phyloP scores from a whole-genome alignment of 2,888 invertebrate species.

The Lycocerus yunnanus region DNA sequence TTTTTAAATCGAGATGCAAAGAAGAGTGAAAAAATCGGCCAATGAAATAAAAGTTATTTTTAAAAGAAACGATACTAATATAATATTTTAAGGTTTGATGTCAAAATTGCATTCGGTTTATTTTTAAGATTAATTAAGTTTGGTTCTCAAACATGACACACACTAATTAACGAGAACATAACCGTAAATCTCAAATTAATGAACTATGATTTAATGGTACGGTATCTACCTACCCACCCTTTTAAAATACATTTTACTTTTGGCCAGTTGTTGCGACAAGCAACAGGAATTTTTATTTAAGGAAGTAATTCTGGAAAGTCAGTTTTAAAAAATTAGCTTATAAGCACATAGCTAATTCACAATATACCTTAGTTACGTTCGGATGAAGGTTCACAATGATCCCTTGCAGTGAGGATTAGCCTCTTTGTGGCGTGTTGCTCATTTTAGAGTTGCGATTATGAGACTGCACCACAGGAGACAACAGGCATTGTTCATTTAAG shows the following conservation, averaged over 20 bases:
- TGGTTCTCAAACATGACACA: slow-evolving; percentile 13
- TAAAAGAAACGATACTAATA: too few relatives aligned
- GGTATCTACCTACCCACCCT: neutral
- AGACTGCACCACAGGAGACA: slow-evolving; percentile 34
- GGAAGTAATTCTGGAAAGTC: slow-evolving; percentile 16
- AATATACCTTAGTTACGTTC: slow-evolving; percentile 20
- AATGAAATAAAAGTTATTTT: neutral
- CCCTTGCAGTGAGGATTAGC: slow-evolving; percentile 31
- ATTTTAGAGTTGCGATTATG: slow-evolving; percentile 31
- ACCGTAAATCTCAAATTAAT: slow-evolving; percentile 11
- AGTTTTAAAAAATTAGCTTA: slow-evolving; percentile 26
- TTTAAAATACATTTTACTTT: neutral
- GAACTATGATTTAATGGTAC: slow-evolving; percentile 10
- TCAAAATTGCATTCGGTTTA: neutral
- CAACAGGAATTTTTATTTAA: neutral
- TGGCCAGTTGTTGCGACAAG: neutral
- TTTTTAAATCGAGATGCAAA: neutral
- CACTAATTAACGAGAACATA: slow-evolving; percentile 12
- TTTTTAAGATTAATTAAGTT: slow-evolving; percentile 10
- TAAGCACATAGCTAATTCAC: slow-evolving; percentile 12
- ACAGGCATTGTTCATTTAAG: slow-evolving; percentile 35
- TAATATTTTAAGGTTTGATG: neutral
- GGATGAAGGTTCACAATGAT: slow-evolving; percentile 27
- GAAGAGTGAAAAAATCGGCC: neutral
- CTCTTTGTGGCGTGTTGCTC: slow-evolving; percentile 30